Evolutionary conservation across 2,797 vertebrate species (phyloP), one percentile per base, ranked within the genome.

Genomic region (Mormyrops boulengeri): DNA sequence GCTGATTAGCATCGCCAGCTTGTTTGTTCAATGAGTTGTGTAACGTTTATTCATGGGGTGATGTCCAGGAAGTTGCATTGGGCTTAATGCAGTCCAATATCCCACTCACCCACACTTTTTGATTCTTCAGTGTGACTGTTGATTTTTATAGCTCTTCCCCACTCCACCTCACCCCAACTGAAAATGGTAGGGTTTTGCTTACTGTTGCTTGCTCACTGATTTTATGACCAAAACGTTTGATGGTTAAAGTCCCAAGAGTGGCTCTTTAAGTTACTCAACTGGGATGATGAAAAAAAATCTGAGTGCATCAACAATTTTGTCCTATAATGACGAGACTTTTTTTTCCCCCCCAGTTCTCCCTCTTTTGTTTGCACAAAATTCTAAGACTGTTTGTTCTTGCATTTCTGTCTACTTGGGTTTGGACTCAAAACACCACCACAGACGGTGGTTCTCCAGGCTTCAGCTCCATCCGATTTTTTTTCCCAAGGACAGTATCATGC

Each of bases 41-140:
- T 55, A 85, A 89, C 85, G 57, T 86, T 89, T 89, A 69, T 62
- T 47, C 82, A 52, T 55, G 19, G 30, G 57, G 82, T 86, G 82
- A 57, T 86, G 22, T 34, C 62, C 44, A 22, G 30, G 44, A 30
- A 69, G 85, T 57, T 47, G 8, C 73, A 66, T 19, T 26, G 1
- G 52, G 17, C 50, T 57, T 22, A 49, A 50, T 22, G 85, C 85
- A 60, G 41, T 55, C 34, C 34, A 7, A 2, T 57, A 7, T 87
- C 11, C 60, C 22, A 26, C 60, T 66, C 60, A 9, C 57, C 60
- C 69, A 38, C 34, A 2, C 0, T 4, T 77, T 77, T 11, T 38
- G 30, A 52, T 49, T 49, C 84, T 17, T 9, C 47, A 50, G n/a
- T 11, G 44, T 50, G 82, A 14, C 19, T 52, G 47, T 26, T 34